Conservation (phyloP, 37 sponge, comb jelly and placozoan genomes). For the Eunapius fragilis region DNA sequence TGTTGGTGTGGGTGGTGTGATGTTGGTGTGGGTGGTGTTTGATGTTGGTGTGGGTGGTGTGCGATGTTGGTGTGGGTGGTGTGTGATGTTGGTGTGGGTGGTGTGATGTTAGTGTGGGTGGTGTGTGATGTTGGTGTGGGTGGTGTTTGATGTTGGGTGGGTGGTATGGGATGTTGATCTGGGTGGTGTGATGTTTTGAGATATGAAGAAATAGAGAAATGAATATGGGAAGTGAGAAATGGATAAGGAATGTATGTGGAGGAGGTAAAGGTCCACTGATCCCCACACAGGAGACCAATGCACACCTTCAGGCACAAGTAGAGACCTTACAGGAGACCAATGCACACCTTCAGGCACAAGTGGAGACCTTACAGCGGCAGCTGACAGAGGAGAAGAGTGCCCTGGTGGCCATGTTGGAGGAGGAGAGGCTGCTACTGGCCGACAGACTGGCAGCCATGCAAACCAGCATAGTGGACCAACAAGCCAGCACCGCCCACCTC, state of each 20-base stretch:
- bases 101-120: background rate
- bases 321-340: background rate
- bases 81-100: background rate
- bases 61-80: background rate
- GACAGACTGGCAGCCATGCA: constrained; percentile 10
- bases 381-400: constrained; percentile 17
- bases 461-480: constrained; percentile 8
- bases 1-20: background rate
- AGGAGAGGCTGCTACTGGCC: constrained; percentile 22
- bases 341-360: constrained; percentile 1
- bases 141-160: background rate
- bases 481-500: constrained; percentile 18
- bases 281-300: background rate
- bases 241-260: background rate
- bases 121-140: background rate
- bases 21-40: background rate
- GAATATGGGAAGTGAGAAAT: background rate
- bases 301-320: constrained; percentile 1
- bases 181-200: background rate
- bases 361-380: constrained; percentile 8
- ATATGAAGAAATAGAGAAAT: background rate
- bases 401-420: constrained; percentile 6
- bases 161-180: no score
- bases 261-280: background rate
- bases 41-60: background rate